Percentiles rank a stretch among this genome's conserved stretches.
These are phyloP conservation scores for Palythoa grandiflora DNA, from an alignment of 92 coral and sea anemone genomes.

Conservation along the genomic window DNA sequence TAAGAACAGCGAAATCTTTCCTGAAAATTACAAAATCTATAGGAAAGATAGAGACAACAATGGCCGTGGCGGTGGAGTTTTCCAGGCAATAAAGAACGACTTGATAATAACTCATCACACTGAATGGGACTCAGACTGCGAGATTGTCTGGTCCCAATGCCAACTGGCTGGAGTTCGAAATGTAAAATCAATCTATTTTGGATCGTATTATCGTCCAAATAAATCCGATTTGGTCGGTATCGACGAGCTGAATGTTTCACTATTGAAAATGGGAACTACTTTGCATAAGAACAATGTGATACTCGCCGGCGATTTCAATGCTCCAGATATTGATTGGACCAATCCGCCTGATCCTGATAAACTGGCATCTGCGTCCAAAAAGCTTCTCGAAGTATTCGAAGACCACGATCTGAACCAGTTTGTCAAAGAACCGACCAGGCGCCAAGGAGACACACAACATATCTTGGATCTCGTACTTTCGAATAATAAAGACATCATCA, in stretches of 20 bases:
- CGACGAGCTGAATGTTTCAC: slow-evolving; percentile 62
- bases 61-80: slow-evolving; percentile 72
- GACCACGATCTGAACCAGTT: slow-evolving; percentile 56
- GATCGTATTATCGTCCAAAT: slow-evolving; percentile 71
- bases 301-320: slow-evolving; percentile 38
- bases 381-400: slow-evolving; percentile 54
- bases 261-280: slow-evolving; percentile 54
- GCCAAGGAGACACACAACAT: slow-evolving; percentile 55
- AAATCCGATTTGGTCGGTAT: slow-evolving; percentile 52
- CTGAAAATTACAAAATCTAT: slow-evolving; percentile 57
- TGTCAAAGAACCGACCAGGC: slow-evolving; percentile 63
- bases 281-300: slow-evolving; percentile 57
- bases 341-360: slow-evolving; percentile 2
- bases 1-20: slow-evolving; percentile 63
- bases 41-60: slow-evolving; percentile 62
- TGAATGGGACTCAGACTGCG: slow-evolving; percentile 68
- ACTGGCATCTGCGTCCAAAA: slow-evolving; percentile 18
- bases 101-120: slow-evolving; percentile 60
- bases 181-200: slow-evolving; percentile 56
- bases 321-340: slow-evolving; percentile 46
- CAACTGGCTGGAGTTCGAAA: slow-evolving; percentile 60
- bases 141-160: slow-evolving; percentile 72
- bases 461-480: slow-evolving; percentile 68
- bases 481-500: slow-evolving; percentile 65
- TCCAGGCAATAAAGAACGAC: slow-evolving; percentile 71